These are phyloP conservation scores for Ia io DNA, from an alignment of 2,113 vertebrate species.

Conservation along the genomic window DNA sequence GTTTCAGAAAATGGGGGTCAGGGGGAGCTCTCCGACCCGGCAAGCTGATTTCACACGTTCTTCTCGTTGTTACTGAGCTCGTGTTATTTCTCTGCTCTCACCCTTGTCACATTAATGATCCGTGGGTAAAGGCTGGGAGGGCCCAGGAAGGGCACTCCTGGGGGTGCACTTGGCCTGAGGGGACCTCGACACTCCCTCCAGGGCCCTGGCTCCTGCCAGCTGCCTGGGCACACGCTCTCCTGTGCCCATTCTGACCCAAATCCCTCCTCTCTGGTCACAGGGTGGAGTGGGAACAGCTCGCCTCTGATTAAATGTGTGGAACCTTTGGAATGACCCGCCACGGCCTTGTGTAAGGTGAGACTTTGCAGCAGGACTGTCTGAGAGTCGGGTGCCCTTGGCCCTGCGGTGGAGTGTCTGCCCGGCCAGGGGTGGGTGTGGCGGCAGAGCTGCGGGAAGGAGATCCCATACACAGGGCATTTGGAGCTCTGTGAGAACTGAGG, in stretches of 20 bases:
- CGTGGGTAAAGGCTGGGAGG: background rate
- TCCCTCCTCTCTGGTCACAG: background rate
- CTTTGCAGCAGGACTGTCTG: background rate
- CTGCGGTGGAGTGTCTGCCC: too few species aligned
- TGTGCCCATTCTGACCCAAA: background rate
- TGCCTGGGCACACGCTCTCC: accelerated
- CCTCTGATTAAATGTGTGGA: background rate
- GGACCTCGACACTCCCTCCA: background rate
- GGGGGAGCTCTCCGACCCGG: accelerated
- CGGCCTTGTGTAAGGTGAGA: background rate
- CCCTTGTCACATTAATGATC: background rate
- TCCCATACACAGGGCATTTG: background rate
- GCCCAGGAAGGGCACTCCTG: background rate
- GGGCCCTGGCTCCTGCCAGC: background rate
- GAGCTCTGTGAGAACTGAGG: background rate
- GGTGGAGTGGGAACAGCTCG: background rate
- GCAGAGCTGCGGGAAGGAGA: background rate
- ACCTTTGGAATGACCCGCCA: background rate
- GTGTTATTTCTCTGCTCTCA: background rate
- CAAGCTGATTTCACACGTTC: background rate
- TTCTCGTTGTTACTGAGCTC: background rate
- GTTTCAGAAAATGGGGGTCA: background rate
- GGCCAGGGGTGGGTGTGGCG: background rate
- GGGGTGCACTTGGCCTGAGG: background rate
- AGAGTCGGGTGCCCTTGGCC: background rate